Evolutionary conservation across 2,888 invertebrate genomes (phyloP).

Genomic region (Dasypogon diadema): DNA sequence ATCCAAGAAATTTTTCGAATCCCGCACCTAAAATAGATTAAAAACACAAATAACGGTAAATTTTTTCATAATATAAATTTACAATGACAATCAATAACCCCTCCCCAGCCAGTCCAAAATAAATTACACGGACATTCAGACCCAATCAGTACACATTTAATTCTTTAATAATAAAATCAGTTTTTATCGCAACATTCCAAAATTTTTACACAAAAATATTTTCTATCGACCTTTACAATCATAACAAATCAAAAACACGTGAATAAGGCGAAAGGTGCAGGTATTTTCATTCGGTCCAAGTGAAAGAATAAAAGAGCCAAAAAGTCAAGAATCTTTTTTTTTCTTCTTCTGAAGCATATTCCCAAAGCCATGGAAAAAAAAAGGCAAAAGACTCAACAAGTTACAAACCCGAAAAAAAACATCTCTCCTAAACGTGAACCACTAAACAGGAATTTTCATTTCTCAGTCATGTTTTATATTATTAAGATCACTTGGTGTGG

Average conservation of each 20-base stretch:
- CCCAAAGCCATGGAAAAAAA: slow-evolving; percentile 12
- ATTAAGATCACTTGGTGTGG: slow-evolving; percentile 16
- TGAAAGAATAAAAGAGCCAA: slow-evolving; percentile 38
- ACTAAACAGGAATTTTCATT: slow-evolving; percentile 55
- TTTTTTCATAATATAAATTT: too few relatives aligned
- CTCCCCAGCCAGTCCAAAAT: too few relatives aligned
- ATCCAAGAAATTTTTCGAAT: too few relatives aligned
- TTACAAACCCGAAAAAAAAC: slow-evolving; percentile 27
- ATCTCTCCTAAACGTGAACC: slow-evolving; percentile 53
- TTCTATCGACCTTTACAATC: not conserved
- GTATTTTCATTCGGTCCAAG: slow-evolving; percentile 50
- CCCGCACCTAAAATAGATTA: too few relatives aligned
- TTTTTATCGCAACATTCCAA: too few relatives aligned
- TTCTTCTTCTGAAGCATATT: slow-evolving; percentile 23
- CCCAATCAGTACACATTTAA: too few relatives aligned
- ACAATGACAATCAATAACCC: too few relatives aligned
- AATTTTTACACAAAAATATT: too few relatives aligned
- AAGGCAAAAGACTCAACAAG: slow-evolving; percentile 11
- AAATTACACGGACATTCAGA: too few relatives aligned
- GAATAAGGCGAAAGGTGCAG: slow-evolving; percentile 51
- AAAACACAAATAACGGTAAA: too few relatives aligned
- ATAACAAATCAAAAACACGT: not conserved
- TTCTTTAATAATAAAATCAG: too few relatives aligned
- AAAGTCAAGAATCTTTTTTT: slow-evolving; percentile 37
- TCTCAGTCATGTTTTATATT: slow-evolving; percentile 40